These are phyloP conservation scores for Drosophila setifemur DNA, from an alignment of 1,140 invertebrate species.

Conservation along the genomic window DNA sequence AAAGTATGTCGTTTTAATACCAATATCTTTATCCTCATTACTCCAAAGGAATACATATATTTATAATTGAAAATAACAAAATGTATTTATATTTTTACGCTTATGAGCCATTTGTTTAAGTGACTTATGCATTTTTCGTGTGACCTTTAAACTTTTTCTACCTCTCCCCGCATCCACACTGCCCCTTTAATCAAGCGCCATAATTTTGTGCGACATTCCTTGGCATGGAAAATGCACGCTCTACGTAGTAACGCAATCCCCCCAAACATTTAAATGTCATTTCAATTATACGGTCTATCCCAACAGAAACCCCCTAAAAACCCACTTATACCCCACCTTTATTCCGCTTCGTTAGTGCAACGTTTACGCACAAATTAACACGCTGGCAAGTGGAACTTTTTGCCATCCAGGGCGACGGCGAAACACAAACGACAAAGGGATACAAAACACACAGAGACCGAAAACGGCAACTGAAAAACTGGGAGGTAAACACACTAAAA, in stretches of 20 bases:
- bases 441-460: constrained; percentile 9
- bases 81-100: too few species aligned
- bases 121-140: background rate
- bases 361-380: constrained; percentile 79
- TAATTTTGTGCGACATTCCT: constrained; percentile 54
- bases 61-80: too few species aligned
- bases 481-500: constrained; percentile 15
- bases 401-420: constrained; percentile 41
- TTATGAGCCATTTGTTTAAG: too few species aligned
- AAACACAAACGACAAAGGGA: constrained; percentile 64
- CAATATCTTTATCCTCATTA: too few species aligned
- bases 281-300: constrained; percentile 62
- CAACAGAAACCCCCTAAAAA: background rate
- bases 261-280: constrained; percentile 69
- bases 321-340: background rate
- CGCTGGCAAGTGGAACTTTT: constrained; percentile 67
- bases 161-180: background rate
- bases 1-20: too few species aligned
- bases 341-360: constrained; percentile 74
- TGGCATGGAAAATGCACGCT: constrained; percentile 22
- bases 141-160: constrained; percentile 1
- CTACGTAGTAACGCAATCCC: constrained; percentile 13
- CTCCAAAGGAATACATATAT: too few species aligned
- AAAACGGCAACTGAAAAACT: background rate
- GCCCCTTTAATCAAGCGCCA: constrained; percentile 34